Evolutionary conservation across 2,888 invertebrate genomes (phyloP), one percentile per base, ranked within the genome.

Genomic region (Polyommatus icarus): DNA sequence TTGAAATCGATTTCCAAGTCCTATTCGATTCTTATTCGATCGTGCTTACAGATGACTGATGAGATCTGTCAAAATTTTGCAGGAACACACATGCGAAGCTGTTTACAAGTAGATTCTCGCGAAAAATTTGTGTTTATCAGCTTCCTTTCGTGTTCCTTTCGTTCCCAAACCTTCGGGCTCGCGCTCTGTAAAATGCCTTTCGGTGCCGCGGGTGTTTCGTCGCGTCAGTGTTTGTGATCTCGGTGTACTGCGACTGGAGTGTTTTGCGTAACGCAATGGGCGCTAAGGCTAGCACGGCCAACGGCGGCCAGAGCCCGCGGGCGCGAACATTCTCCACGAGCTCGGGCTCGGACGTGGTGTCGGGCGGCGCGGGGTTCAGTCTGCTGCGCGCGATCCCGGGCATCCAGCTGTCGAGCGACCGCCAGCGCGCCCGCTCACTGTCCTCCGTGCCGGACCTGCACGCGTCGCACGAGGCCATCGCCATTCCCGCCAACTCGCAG

Each of bases 231-330:
- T 86, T 94, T 89, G 91, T 94, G 93, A 94, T 90, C 86, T 81
- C 85, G 80, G 79, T 83, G 81, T 85, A 83, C 82, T 84, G 89
- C 89, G 89, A 88, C 90, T 87, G 88, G 89, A 89, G 89, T 82
- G 86, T 88, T 93, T 93, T 92, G 91, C 91, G 91, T 92, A 91
- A 92, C 90, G 90, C 86, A 84, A 97, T 97, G 97, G 97, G 97
- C 94, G 97, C 97, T 89, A 97, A 97, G 94, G 96, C 97, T 86
- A 97, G 97, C 91, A 97, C 97, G 83, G 96, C 97, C 84, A 96
- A 96, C 89, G 96, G 96, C 85, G 96, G 96, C 86, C 96, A 96
- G 91, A 96, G 96, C 94, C 96, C 96, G 85, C 95, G 96, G 83
- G 95, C 96, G 83, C 95, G 96, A 89, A 96, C 96, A 89, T 97